Conservation (phyloP, 2,797 vertebrate genomes). For the Epinephelus coioides region DNA sequence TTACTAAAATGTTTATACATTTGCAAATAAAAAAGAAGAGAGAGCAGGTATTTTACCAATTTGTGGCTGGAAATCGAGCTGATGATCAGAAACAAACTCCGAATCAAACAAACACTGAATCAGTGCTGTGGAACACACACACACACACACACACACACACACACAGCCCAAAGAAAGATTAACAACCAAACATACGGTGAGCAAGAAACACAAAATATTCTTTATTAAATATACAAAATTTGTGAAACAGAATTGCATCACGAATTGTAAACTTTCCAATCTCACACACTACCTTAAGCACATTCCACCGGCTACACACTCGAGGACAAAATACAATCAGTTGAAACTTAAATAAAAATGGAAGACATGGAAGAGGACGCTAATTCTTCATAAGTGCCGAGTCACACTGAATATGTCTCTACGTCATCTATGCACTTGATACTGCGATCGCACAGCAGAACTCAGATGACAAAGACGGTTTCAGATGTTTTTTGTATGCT, state of each 20-base stretch:
- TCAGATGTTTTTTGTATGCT: constrained; percentile 46
- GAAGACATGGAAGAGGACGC: constrained; percentile 76
- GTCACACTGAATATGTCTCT: constrained; percentile 67
- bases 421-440: constrained; percentile 58
- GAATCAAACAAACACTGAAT: background rate
- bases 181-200: constrained; percentile 73
- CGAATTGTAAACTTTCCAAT: constrained; percentile 87
- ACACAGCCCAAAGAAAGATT: constrained; percentile 44
- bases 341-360: constrained; percentile 74
- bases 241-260: constrained; percentile 86
- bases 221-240: constrained; percentile 89
- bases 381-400: constrained; percentile 62
- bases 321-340: constrained; percentile 73
- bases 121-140: background rate
- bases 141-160: background rate
- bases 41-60: background rate
- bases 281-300: constrained; percentile 74
- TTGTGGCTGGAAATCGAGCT: background rate
- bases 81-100: background rate
- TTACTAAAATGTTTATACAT: background rate
- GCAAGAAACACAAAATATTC: constrained; percentile 85
- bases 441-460: constrained; percentile 52
- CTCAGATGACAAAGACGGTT: constrained; percentile 40
- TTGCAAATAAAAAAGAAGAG: background rate
- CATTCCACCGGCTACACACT: constrained; percentile 75